phyloP scores from a whole-genome alignment of 2,888 invertebrate genomes.

The Augiades crinisus region DNA sequence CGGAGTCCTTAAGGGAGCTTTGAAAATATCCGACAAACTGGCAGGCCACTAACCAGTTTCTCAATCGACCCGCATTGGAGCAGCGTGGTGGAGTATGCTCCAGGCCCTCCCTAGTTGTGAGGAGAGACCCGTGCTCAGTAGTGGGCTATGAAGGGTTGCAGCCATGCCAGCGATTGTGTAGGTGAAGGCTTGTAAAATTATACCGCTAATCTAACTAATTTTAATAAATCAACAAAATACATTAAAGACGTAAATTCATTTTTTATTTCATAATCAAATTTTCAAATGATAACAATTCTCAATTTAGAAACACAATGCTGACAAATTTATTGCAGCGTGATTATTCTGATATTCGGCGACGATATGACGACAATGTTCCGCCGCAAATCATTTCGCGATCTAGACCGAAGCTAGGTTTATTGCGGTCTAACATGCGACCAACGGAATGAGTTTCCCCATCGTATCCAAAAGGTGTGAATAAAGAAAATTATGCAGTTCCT shows the following conservation, averaged over 20 bases:
- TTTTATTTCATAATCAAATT: background rate
- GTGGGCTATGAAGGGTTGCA: too few species aligned
- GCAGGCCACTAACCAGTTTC: too few species aligned
- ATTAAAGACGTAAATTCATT: background rate
- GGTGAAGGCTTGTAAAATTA: too few species aligned
- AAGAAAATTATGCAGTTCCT: slow-evolving; percentile 22
- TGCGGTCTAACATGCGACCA: slow-evolving; percentile 25
- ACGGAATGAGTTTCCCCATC: slow-evolving; percentile 25
- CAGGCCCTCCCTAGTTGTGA: too few species aligned
- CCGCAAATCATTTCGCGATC: slow-evolving; percentile 29
- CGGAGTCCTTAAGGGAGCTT: too few species aligned
- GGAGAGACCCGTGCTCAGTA: too few species aligned
- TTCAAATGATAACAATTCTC: slow-evolving; percentile 6
- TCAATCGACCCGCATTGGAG: too few species aligned
- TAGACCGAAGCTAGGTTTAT: slow-evolving; percentile 27
- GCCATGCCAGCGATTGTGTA: too few species aligned
- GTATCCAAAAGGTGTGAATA: slow-evolving; percentile 21
- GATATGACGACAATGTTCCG: slow-evolving; percentile 27
- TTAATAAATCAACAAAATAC: too few species aligned
- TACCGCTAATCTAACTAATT: too few species aligned
- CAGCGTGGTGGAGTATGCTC: too few species aligned
- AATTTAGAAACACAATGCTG: slow-evolving; percentile 7
- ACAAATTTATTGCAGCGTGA: slow-evolving; percentile 19
- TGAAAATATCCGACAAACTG: too few species aligned
- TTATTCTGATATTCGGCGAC: slow-evolving; percentile 24